Evolutionary conservation across 2,113 vertebrate species (phyloP).

Genomic region (Cyanocitta stelleri): DNA sequence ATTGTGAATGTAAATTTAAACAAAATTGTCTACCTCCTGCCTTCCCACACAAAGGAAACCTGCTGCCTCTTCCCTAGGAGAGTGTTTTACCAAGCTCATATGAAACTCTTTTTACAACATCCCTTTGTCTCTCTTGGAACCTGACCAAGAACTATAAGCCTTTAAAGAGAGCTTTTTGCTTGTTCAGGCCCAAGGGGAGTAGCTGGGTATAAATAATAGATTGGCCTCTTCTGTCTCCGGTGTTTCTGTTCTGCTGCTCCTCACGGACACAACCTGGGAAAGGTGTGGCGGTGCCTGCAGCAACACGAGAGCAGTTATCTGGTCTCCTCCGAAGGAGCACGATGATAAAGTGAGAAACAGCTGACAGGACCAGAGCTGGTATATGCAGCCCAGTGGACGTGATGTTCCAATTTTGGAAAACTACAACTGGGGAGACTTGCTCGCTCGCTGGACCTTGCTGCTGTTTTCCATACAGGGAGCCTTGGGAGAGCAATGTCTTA

Average conservation of each 20-base stretch:
- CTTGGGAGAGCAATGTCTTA: neutral
- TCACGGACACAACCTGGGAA: conserved; percentile 6
- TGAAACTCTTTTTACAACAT: conserved; percentile 55
- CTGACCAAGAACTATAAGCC: conserved; percentile 55
- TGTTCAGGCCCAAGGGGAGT: conserved; percentile 60
- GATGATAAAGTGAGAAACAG: conserved; percentile 61
- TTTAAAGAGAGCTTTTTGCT: conserved; percentile 60
- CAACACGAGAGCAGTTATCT: neutral
- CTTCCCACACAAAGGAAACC: conserved; percentile 34
- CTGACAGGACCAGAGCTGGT: conserved; percentile 37
- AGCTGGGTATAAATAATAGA: conserved; percentile 59
- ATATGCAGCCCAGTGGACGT: conserved; percentile 14
- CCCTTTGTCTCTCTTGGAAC: conserved; percentile 62
- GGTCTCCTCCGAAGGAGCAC: neutral
- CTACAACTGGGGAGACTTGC: conserved; percentile 27
- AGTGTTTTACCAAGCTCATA: conserved; percentile 37
- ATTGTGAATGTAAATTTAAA: conserved; percentile 24
- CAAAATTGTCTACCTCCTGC: conserved; percentile 5
- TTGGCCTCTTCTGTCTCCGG: neutral
- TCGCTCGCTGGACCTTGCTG: neutral
- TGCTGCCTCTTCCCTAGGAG: conserved; percentile 36
- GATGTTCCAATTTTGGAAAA: conserved; percentile 58
- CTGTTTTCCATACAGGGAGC: conserved; percentile 24
- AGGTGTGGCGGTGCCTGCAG: conserved; percentile 31
- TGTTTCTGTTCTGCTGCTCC: conserved; percentile 7